These are phyloP conservation scores for Morone chrysops DNA, from an alignment of 2,113 vertebrate species.

Conservation along the genomic window DNA sequence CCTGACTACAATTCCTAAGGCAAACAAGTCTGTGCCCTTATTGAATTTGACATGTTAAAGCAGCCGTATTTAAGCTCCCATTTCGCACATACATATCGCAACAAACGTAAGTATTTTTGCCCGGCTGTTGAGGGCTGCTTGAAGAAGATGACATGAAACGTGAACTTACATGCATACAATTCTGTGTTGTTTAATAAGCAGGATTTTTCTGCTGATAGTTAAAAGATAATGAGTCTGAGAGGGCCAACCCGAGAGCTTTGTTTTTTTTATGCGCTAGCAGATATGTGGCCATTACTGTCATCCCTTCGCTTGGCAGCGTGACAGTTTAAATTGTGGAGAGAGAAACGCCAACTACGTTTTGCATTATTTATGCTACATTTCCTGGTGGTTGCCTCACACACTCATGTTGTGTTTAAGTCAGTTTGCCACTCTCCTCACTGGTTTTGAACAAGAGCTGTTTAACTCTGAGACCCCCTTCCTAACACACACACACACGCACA, in stretches of 20 bases:
- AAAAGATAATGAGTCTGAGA: conserved; percentile 13
- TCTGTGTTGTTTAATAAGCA: neutral
- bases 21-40: conserved; percentile 11
- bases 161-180: neutral
- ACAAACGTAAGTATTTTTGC: neutral
- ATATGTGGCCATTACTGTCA: conserved; percentile 46
- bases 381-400: conserved; percentile 24
- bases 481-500: neutral
- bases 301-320: conserved; percentile 28
- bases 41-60: conserved; percentile 46
- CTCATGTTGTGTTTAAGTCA: conserved; percentile 14
- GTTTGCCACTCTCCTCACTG: conserved; percentile 3
- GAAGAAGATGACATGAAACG: conserved; percentile 5
- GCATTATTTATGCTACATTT: conserved; percentile 55
- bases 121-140: neutral
- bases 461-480: neutral
- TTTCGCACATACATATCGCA: conserved; percentile 54
- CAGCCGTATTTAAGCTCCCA: conserved; percentile 26
- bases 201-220: neutral
- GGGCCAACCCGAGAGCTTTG: neutral
- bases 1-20: conserved; percentile 29
- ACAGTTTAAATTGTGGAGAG: conserved; percentile 43
- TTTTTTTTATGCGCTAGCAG: conserved; percentile 4
- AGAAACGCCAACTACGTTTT: conserved; percentile 40
- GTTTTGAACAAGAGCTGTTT: conserved; percentile 4